Evolutionary conservation across 2,888 invertebrate species (phyloP), one percentile per base, ranked within the genome.

Genomic region (Brachyptera putata): DNA sequence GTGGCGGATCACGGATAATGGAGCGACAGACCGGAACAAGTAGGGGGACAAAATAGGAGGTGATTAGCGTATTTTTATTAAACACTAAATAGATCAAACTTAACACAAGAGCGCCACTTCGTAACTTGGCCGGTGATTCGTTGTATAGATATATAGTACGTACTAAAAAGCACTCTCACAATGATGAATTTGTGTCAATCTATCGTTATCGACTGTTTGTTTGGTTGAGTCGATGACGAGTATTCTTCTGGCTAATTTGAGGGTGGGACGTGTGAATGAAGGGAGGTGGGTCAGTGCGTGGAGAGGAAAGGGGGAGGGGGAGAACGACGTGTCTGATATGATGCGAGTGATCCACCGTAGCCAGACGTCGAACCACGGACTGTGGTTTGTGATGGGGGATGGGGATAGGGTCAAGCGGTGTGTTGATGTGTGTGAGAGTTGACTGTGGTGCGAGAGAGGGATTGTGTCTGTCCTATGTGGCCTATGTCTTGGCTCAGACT

Each of bases 401-500:
- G 18, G 49, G 58, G 48, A 39, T 2, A 22, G 34, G 43, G 46
- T 36, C 37, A 24, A 16, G 39, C 25, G 60, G 30, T 7, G 39
- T 14, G 26, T 14, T 37, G 9, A 39, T 22, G 57, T 56, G 61
- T 43, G 55, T 56, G 39, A 56, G 46, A 22, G 43, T 50, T 34
- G 53, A 37, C 36, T 55, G 25, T 25, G 41, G 36, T 53, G 53
- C 53, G 34, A 16, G 53, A 46, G n/a, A 18, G 50, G 50, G 18
- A 3, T 2, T 13, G 24, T 24, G 25, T 50, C 3, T 18, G 49
- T 50, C 49, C 49, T 25, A 3, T 36, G 14, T 43, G 43, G 48
- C 26, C 60, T 14, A 34, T 46, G 58, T 53, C 62, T 50, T 46
- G 57, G 41, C 62, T 62, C 60, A 34, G 53, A 62, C 62, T 62